phyloP scores from a whole-genome alignment of 2,888 invertebrate genomes.

The Flabesymbios commensalis region DNA sequence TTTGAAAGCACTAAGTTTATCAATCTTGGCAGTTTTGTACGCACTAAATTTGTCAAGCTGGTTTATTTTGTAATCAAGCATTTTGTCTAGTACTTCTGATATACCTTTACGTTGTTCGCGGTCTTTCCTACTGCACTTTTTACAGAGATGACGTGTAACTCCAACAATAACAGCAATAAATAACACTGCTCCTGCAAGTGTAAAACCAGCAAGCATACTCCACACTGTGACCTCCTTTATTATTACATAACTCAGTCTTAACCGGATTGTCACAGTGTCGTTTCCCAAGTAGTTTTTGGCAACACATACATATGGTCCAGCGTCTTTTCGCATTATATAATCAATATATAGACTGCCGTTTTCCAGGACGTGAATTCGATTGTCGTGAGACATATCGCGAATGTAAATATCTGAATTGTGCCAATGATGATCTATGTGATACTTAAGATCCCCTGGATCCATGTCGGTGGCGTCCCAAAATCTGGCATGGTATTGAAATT shows the following conservation, averaged over 20 bases:
- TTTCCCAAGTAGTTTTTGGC: slow-evolving; percentile 84
- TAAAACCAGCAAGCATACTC: slow-evolving; percentile 80
- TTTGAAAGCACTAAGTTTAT: slow-evolving; percentile 52
- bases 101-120: slow-evolving; percentile 72
- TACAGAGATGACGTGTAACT: slow-evolving; percentile 72
- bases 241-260: slow-evolving; percentile 77
- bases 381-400: slow-evolving; percentile 28
- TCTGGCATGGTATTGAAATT: slow-evolving; percentile 34
- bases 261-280: slow-evolving; percentile 71
- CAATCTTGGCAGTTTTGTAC: slow-evolving; percentile 51
- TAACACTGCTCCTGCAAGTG: slow-evolving; percentile 79
- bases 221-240: slow-evolving; percentile 82
- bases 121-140: slow-evolving; percentile 66
- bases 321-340: slow-evolving; percentile 69
- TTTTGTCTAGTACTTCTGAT: slow-evolving; percentile 82
- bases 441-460: slow-evolving; percentile 34
- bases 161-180: slow-evolving; percentile 79
- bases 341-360: slow-evolving; percentile 81
- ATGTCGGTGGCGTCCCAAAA: slow-evolving; percentile 40
- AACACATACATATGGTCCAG: slow-evolving; percentile 81
- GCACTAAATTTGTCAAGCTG: slow-evolving; percentile 49
- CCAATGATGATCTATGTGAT: slow-evolving; percentile 43
- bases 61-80: slow-evolving; percentile 51
- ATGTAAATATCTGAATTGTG: slow-evolving; percentile 29
- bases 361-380: slow-evolving; percentile 71